Base-by-base conservation (phyloP, 1,140 invertebrate genomes). In the Microplitis mediator region DNA sequence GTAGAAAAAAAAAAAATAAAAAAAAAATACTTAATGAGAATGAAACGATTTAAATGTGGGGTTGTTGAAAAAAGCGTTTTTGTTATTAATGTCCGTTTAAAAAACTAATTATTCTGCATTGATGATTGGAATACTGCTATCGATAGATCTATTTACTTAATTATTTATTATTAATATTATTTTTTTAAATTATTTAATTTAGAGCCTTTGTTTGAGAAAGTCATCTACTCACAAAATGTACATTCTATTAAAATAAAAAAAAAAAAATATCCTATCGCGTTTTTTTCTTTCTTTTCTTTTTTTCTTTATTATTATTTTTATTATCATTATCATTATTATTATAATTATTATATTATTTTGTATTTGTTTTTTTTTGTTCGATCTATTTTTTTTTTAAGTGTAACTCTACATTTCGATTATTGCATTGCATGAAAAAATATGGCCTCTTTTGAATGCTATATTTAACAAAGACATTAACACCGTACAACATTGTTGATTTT, bases 381-480 rank as follows among this genome's bases (percentile, higher is more conserved):
- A 50, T 67, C 31, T 14, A 23, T 67, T 54, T 67, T 31, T 23
- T 66, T 65, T 58, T 54, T 72, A 54, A 69, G 52, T 65, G 58
- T 69, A 32, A 75, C 67, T 8, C 39, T 69, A 72, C 65, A 68
- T 62, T 69, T 73, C 67, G 66, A 82, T 85, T 86, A 86, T 86
- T 85, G 85, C 82, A 78, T 86, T 83, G 84, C 83, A 85, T 87
- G 86, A 84, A 87, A 87, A 87, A 87, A 87, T 87, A 87, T 87
- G 86, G 83, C 85, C 86, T 85, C 84, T 84, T 85, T 78, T 82
- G 79, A 85, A 85, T 81, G 80, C 82, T 87, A 86, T 62, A 66
- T 84, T 82, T 86, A 84, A 87, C 83, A 87, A 86, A 85, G 82
- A 80, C 80, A 81, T 78, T 85, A 81, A 65, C 61, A 72, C 69